phyloP scores from a whole-genome alignment of 2,113 vertebrate species.

The Numida meleagris region DNA sequence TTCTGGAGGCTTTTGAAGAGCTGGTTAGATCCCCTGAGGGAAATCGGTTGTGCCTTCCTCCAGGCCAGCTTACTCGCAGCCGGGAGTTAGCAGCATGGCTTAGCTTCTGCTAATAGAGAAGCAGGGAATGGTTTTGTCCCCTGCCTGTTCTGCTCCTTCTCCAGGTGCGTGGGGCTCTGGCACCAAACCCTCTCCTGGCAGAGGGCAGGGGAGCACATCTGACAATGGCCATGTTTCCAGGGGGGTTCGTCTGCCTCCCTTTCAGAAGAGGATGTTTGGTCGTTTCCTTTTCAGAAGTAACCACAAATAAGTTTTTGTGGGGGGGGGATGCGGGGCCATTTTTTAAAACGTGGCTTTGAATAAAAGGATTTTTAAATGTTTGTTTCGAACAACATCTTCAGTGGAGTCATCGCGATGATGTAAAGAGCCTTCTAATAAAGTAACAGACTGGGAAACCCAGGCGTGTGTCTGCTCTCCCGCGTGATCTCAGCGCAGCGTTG shows the following conservation, averaged over 20 bases:
- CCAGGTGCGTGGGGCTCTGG: neutral
- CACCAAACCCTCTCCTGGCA: neutral
- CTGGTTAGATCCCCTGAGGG: neutral
- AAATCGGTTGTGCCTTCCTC: neutral
- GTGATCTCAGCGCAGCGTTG: neutral
- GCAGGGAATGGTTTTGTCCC: neutral
- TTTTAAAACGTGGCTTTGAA: constrained; percentile 21
- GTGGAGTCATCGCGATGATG: constrained; percentile 27
- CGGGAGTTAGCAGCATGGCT: neutral
- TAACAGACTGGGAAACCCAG: constrained; percentile 39
- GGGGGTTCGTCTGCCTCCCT: neutral
- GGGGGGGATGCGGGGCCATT: constrained; percentile 2
- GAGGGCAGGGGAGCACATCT: neutral
- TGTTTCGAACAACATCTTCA: constrained; percentile 54
- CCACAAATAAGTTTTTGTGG: constrained; percentile 15
- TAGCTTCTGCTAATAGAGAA: neutral
- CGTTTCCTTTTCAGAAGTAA: neutral
- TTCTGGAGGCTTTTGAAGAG: neutral
- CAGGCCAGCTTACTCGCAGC: neutral
- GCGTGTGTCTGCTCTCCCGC: neutral
- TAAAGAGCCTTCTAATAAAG: constrained; percentile 80
- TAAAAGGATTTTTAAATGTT: neutral
- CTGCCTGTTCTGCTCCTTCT: neutral
- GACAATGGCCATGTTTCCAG: neutral
- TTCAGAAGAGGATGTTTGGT: neutral